These are phyloP conservation scores for Copidosoma aretas DNA, from an alignment of 2,888 invertebrate species.

Conservation along the genomic window DNA sequence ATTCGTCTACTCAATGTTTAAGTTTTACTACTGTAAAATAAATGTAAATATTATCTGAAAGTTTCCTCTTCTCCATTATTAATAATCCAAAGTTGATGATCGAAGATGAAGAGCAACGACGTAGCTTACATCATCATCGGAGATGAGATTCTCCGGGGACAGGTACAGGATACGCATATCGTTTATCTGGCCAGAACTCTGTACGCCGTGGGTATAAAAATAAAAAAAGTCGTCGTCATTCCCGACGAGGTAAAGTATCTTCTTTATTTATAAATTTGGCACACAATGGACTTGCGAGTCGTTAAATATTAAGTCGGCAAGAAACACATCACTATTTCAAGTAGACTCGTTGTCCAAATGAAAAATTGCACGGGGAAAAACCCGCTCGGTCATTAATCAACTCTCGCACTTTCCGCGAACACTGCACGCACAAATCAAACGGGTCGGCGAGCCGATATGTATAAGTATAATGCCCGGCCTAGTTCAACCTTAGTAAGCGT, in stretches of 20 bases:
- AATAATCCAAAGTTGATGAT: neutral
- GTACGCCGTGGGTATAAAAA: conserved; percentile 47
- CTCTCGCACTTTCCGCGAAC: too few relatives aligned
- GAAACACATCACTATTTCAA: too few relatives aligned
- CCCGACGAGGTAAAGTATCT: conserved; percentile 64
- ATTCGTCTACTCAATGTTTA: neutral
- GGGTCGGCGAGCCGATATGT: too few relatives aligned
- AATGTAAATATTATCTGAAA: conserved; percentile 31
- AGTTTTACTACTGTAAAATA: conserved; percentile 25
- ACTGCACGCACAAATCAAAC: too few relatives aligned
- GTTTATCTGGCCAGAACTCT: conserved; percentile 55
- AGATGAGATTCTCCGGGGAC: conserved; percentile 74
- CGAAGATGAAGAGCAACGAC: neutral
- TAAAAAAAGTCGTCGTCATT: conserved; percentile 60
- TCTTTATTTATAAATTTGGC: too few relatives aligned
- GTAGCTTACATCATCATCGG: conserved; percentile 65
- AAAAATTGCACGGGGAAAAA: too few relatives aligned
- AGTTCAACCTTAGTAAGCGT: too few relatives aligned
- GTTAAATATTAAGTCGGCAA: too few relatives aligned
- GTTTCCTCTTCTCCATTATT: neutral
- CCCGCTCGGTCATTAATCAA: too few relatives aligned
- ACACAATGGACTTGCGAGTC: too few relatives aligned
- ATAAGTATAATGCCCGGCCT: too few relatives aligned
- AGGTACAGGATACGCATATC: conserved; percentile 70
- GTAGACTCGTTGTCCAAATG: too few relatives aligned